Evolutionary conservation across 1,140 invertebrate species (phyloP), one percentile per base, ranked within the genome.

Genomic region (Cyclina sinensis): DNA sequence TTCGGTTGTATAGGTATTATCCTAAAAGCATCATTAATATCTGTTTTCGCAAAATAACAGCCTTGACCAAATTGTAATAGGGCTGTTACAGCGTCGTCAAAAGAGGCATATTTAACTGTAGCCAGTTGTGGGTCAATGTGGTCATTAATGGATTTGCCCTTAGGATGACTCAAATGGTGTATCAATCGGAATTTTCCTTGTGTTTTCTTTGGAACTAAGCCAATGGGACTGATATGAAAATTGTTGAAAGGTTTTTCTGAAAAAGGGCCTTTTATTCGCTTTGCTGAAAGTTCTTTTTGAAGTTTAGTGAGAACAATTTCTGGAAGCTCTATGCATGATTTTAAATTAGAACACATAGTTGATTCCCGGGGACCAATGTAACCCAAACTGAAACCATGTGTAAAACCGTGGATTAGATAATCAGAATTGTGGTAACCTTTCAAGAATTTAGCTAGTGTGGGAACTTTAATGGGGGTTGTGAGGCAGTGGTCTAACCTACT

Each of bases 361-460:
- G 81, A 5, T 27, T 39, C 37, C 16, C 35, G 51, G 5, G 43
- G 51, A 46, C 76, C 48, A 32, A 43, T 54, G 35, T 39, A 86
- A 24, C 81, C 81, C 2, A 90, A 32, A 16, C 51, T 32, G 59
- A 86, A 90, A n/a, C 76, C 83, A 48, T n/a, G 18, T 21, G 24
- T 74, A 82, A 90, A 90, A 54, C 88, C 83, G 0, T 74, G 21
- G 14, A 86, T 35, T 43, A 90, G 48, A 70, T 57, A 86, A 12
- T 86, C 39, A 11, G 2, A 14, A 37, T 21, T 11, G 1, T 0
- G 59, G 59, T 84, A 73, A 43, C 81, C 81, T 0, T 3, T 37
- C 12, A 84, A 21, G 5, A 70, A 48, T 46, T 16, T 37, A 5
- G 18, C 21, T 18, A 84, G 46, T 43, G 16, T 84, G 14, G 24